These are phyloP conservation scores for Hyperoplus lanceolatus DNA, from an alignment of 2,797 vertebrate species.

Conservation along the genomic window DNA sequence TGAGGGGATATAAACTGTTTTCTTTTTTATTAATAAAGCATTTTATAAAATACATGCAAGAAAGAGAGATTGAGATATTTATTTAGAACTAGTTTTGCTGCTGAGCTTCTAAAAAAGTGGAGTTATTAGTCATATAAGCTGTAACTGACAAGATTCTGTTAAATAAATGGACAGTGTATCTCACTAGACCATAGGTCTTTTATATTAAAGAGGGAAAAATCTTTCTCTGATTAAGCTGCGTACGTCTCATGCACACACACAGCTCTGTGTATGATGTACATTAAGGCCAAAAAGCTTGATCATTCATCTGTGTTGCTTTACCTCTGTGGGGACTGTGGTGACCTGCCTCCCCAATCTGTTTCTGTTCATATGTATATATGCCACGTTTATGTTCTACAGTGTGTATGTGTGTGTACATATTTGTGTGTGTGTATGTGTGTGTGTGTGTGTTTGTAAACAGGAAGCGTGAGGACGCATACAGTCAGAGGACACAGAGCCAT, in stretches of 20 bases:
- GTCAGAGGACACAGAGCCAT: conserved; percentile 62
- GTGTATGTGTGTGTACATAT: conserved; percentile 18
- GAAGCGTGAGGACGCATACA: conserved; percentile 76
- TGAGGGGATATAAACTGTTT: no score
- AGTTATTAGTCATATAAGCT: no score
- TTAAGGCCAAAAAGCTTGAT: background rate
- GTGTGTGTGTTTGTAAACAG: conserved; percentile 77
- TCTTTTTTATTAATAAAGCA: no score
- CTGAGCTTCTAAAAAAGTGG: no score
- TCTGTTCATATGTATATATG: background rate
- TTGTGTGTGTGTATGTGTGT: conserved; percentile 25
- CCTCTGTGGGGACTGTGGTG: conserved; percentile 6
- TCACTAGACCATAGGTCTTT: background rate
- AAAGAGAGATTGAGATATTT: no score
- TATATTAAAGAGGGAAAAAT: background rate
- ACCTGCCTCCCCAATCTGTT: background rate
- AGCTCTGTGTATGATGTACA: background rate
- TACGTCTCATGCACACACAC: background rate
- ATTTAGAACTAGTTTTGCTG: no score
- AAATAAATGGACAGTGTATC: background rate
- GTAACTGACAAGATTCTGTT: no score
- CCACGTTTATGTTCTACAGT: conserved; percentile 6
- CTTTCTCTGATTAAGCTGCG: conserved; percentile 1
- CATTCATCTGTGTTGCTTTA: background rate
- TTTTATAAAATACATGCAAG: no score